Evolutionary conservation across 1,140 invertebrate species (phyloP), one percentile per base, ranked within the genome.

Genomic region (Trigoniulus corallinus): DNA sequence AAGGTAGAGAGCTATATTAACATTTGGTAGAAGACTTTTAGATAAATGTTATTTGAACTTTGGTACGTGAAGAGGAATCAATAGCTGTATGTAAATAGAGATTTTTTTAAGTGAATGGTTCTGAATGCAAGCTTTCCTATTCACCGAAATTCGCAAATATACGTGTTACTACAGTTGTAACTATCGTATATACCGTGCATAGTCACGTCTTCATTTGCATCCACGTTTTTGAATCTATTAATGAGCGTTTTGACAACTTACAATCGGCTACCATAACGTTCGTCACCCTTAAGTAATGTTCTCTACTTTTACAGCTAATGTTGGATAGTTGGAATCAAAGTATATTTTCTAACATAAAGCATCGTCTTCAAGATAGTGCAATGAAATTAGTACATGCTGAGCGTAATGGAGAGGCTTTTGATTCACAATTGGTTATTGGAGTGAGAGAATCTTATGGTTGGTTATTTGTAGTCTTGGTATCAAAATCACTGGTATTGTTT

Each of bases 301-400:
- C n/a, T n/a, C n/a, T n/a, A n/a, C n/a, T n/a, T 7, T 34, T 34
- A 34, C 75, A 96, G 78, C 67, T 97, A 45, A 97, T 98, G 94
- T 71, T 97, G 54, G 92, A 96, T 65, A 92, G 83, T 57, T 98
- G 94, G 94, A 96, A 96, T 73, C 80, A 88, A 64, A 91, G 85
- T 66, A 97, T 98, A 61, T 98, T 98, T 70, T 78, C 78, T 62
- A 85, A 94, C 65, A 95, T 97, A 54, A 71, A 96, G 67, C 80
- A 91, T 61, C 76, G 85, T 54, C 71, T 98, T 27, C 91, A 96
- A 68, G 85, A 91, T 66, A 92, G 88, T 57, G 94, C 93, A 7
- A 96, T 98, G 91, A 92, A 93, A 69, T 74, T 98, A 54, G 87
- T 98, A 12, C 82, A 93, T 66, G 82, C 87, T 4, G 94, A 98